A percentile compares a stretch with the other conserved stretches of the same genome.
Conservation (phyloP, 2,888 invertebrate species). For the Drosophila mettleri region DNA sequence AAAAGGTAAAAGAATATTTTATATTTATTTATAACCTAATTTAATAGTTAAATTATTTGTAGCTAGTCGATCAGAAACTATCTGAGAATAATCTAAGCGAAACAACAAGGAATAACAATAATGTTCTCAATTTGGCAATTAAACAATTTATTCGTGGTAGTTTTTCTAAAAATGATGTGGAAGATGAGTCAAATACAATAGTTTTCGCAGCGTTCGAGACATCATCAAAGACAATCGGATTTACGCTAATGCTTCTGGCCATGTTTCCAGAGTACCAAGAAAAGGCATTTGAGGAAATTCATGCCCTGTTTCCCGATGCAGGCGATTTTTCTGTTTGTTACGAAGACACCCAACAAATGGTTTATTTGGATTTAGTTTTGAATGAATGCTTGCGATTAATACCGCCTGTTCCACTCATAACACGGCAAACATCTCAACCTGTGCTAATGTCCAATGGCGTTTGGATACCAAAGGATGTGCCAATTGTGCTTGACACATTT, state of each 20-base stretch:
- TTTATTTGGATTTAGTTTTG: conserved; percentile 19
- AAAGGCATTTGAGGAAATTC: conserved; percentile 18
- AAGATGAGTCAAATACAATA: conserved; percentile 9
- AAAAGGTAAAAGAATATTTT: neutral
- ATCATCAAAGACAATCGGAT: neutral
- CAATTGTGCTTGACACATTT: conserved; percentile 19
- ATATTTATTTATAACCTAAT: neutral
- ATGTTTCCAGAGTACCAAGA: conserved; percentile 29
- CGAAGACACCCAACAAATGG: conserved; percentile 15
- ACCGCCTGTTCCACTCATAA: conserved; percentile 20
- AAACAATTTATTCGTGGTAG: neutral
- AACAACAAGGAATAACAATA: neutral
- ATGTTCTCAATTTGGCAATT: conserved; percentile 10
- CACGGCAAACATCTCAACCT: conserved; percentile 1
- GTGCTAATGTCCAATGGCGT: conserved; percentile 11
- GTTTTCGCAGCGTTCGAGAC: conserved; percentile 23
- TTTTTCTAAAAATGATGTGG: neutral
- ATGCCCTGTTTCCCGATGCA: neutral
- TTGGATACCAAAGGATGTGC: conserved; percentile 6
- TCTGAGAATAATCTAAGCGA: neutral
- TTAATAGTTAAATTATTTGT: neutral
- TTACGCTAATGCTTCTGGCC: conserved; percentile 19
- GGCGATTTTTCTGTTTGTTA: conserved; percentile 13
- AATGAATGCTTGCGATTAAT: conserved; percentile 19
- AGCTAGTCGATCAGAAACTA: conserved; percentile 5